Evolutionary conservation across 1,140 invertebrate genomes (phyloP).

Genomic region (Anastrepha obliqua): DNA sequence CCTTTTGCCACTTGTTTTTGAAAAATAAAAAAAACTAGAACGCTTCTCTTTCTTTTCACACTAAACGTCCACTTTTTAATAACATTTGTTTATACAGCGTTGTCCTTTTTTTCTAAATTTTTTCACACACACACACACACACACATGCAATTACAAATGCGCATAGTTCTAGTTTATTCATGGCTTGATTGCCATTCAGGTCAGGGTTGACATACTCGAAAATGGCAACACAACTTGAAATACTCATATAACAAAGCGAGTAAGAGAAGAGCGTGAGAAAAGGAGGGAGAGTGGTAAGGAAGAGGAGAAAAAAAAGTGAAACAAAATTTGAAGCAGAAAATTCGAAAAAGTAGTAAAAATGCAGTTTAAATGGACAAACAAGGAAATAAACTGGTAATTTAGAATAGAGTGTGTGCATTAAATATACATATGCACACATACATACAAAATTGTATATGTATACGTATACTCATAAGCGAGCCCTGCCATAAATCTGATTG

Average conservation of each 20-base stretch:
- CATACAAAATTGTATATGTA: not conserved
- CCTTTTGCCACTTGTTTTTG: not conserved
- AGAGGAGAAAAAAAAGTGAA: not conserved
- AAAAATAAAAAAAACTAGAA: not conserved
- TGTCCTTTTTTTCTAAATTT: conserved; percentile 31
- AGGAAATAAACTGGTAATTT: not conserved
- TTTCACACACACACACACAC: not conserved
- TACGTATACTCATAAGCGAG: not conserved
- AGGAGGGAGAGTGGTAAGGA: not conserved
- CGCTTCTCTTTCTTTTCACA: conserved; percentile 13
- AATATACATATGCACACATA: not conserved
- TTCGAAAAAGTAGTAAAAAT: not conserved
- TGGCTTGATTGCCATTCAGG: conserved; percentile 52
- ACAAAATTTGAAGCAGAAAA: conserved; percentile 9
- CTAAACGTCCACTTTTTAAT: conserved; percentile 48
- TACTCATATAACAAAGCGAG: conserved; percentile 21
- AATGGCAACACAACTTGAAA: conserved; percentile 51
- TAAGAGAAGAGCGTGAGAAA: not conserved
- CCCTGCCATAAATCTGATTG: not conserved
- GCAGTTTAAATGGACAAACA: not conserved
- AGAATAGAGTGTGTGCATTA: not conserved
- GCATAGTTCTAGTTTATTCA: conserved; percentile 50
- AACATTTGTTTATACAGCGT: conserved; percentile 26
- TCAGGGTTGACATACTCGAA: conserved; percentile 50
- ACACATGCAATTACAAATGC: conserved; percentile 22